Evolutionary conservation across 1,140 invertebrate species (phyloP).

Genomic region (Neodiprion lecontei): DNA sequence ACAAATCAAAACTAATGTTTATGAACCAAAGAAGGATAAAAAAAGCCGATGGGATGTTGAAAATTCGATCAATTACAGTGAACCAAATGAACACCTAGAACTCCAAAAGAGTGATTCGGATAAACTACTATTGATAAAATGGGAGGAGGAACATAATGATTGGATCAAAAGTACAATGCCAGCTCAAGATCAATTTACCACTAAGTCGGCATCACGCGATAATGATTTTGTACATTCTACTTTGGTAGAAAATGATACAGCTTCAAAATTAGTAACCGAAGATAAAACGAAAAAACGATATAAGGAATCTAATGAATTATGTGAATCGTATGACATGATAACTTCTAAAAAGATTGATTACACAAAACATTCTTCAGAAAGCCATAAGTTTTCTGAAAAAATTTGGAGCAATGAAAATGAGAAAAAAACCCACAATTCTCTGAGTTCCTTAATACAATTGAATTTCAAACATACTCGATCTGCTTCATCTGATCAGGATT

Average conservation of each 20-base stretch:
- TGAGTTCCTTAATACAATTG: background rate
- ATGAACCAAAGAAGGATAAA: background rate
- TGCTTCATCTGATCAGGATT: background rate
- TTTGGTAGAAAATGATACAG: background rate
- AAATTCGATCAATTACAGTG: background rate
- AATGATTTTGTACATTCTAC: background rate
- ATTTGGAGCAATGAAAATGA: background rate
- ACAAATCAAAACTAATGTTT: background rate
- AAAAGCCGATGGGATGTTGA: constrained; percentile 18
- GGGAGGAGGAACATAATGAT: background rate
- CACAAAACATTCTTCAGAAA: background rate
- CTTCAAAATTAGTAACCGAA: background rate
- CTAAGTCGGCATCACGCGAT: background rate
- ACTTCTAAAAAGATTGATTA: background rate
- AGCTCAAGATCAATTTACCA: background rate
- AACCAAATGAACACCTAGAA: background rate
- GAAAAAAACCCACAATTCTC: background rate
- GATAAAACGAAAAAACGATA: background rate
- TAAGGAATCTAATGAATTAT: background rate
- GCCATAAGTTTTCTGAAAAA: background rate
- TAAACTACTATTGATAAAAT: background rate
- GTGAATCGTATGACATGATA: background rate
- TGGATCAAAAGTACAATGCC: background rate
- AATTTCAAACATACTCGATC: background rate
- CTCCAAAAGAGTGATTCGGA: background rate